Conservation (phyloP, 1,140 invertebrate genomes). For the Lepidurus apus region DNA sequence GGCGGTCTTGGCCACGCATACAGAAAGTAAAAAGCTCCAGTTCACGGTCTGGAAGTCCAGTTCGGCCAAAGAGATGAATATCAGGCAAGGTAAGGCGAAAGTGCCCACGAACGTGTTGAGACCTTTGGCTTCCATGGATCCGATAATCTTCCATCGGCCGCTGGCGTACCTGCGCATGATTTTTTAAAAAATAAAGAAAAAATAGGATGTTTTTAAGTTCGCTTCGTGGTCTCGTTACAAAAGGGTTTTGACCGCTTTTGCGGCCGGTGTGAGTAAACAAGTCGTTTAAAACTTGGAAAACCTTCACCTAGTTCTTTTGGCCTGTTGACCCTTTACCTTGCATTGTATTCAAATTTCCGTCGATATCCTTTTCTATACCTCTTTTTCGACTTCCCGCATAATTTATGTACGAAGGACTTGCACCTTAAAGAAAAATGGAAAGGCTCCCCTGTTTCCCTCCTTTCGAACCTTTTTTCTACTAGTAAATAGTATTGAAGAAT, state of each 20-base stretch:
- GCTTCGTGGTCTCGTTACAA: no score
- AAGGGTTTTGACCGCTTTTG: no score
- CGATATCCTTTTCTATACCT: background rate
- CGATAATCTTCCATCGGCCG: conserved; percentile 48
- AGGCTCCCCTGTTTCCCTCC: no score
- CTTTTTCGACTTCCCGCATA: background rate
- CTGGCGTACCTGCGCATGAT: conserved; percentile 46
- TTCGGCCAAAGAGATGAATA: conserved; percentile 50
- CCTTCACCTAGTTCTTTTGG: background rate
- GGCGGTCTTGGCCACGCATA: conserved; percentile 49
- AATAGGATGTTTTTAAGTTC: no score
- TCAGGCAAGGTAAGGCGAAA: conserved; percentile 51
- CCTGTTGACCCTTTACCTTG: background rate
- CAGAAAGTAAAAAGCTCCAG: conserved; percentile 36
- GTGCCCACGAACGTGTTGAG: conserved; percentile 50
- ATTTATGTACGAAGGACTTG: background rate
- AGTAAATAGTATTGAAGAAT: background rate
- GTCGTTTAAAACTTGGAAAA: background rate
- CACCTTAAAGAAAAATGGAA: no score
- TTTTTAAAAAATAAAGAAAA: no score
- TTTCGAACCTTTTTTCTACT: background rate
- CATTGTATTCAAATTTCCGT: background rate
- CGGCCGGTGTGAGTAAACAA: no score
- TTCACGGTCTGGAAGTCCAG: conserved; percentile 45
- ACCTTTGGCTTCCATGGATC: conserved; percentile 47